phyloP scores from a whole-genome alignment of 2,113 vertebrate genomes.

The Calyptomena viridis region DNA sequence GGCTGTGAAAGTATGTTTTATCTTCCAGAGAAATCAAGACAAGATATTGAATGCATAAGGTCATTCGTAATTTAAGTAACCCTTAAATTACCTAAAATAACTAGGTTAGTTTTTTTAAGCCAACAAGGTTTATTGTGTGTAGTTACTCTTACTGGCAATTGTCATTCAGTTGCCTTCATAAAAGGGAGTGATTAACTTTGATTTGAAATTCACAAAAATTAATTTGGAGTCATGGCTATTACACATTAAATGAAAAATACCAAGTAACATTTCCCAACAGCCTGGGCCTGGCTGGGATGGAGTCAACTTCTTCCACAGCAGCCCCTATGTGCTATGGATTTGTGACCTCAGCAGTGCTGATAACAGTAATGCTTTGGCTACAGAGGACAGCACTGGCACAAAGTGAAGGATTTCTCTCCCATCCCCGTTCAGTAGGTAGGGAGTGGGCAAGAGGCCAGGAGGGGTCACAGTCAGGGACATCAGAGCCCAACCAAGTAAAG shows the following conservation, averaged over 20 bases:
- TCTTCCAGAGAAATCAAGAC: neutral
- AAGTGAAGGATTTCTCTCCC: neutral
- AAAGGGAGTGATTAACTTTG: neutral
- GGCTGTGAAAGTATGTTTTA: neutral
- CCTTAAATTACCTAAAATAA: neutral
- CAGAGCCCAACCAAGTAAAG: neutral
- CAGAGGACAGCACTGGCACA: neutral
- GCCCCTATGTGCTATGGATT: neutral
- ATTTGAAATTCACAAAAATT: neutral
- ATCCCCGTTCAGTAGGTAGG: neutral
- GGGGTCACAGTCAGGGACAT: neutral
- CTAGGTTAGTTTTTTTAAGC: neutral
- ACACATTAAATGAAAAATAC: neutral
- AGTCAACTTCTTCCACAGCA: neutral
- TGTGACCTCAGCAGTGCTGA: neutral
- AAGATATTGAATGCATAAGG: neutral
- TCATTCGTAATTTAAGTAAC: neutral
- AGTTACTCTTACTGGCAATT: neutral
- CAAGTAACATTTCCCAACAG: neutral
- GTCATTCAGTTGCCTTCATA: neutral
- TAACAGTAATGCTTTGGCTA: neutral
- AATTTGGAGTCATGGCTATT: neutral
- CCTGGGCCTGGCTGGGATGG: neutral
- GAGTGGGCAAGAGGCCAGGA: neutral
- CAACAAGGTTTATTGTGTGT: neutral